A percentile compares a stretch with the other conserved stretches of the same genome.
Evolutionary conservation across 2,888 invertebrate genomes (phyloP).

Genomic region (Hermaeophaga mercurialis): DNA sequence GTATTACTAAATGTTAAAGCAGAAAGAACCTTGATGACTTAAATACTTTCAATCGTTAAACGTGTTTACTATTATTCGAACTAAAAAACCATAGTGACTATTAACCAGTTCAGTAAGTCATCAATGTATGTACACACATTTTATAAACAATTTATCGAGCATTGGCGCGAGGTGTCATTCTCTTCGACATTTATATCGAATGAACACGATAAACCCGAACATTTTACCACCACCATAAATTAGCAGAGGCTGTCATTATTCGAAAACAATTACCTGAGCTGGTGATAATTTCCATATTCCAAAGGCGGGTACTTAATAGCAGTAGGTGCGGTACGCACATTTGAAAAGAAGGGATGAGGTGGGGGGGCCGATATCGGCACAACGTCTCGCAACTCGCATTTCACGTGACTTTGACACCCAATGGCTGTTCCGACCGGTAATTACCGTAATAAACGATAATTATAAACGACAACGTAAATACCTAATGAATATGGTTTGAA

Average conservation of each 20-base stretch:
- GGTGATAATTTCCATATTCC: slow-evolving; percentile 43
- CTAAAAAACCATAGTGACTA: too few species aligned
- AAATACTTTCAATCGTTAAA: too few species aligned
- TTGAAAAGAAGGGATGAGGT: slow-evolving; percentile 7
- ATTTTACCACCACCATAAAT: slow-evolving; percentile 45
- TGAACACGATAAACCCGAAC: slow-evolving; percentile 39
- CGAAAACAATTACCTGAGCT: slow-evolving; percentile 40
- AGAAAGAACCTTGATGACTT: too few species aligned
- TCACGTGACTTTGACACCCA: slow-evolving; percentile 52
- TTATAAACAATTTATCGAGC: slow-evolving; percentile 34
- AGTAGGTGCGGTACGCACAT: slow-evolving; percentile 33
- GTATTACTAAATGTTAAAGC: too few species aligned
- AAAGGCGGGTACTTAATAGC: slow-evolving; percentile 37
- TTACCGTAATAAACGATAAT: slow-evolving; percentile 57
- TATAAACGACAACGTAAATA: slow-evolving; percentile 55
- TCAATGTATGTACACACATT: slow-evolving; percentile 20
- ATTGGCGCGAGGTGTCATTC: slow-evolving; percentile 33
- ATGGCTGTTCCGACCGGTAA: slow-evolving; percentile 50
- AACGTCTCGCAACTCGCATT: slow-evolving; percentile 41
- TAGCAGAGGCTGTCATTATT: slow-evolving; percentile 40
- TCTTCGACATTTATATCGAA: slow-evolving; percentile 32
- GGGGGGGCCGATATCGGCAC: slow-evolving; percentile 4
- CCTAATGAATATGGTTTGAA: slow-evolving; percentile 45
- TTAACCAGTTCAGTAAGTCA: neutral
- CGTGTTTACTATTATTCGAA: too few species aligned